A percentile compares a stretch with the other conserved stretches of the same genome.
Evolutionary conservation across 2,797 vertebrate species (phyloP).

Genomic region (Helarctos malayanus): DNA sequence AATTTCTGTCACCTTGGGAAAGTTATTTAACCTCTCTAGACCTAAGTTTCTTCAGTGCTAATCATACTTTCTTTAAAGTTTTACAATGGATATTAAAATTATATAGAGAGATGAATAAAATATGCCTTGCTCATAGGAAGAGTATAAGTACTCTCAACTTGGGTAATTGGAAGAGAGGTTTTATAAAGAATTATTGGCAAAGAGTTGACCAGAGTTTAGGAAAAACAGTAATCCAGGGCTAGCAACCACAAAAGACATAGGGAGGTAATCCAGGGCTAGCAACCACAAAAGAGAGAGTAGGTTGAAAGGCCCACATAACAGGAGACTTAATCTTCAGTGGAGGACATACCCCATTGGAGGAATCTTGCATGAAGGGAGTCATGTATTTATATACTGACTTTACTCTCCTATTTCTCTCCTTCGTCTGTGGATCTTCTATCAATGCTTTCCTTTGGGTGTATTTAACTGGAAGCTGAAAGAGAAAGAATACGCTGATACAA

Average conservation of each 20-base stretch:
- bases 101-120: neutral
- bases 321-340: neutral
- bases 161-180: neutral
- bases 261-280: neutral
- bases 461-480: neutral
- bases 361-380: neutral
- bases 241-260: neutral
- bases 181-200: neutral
- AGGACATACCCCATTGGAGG: neutral
- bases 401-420: neutral
- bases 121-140: neutral
- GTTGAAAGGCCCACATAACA: neutral
- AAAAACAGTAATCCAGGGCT: neutral
- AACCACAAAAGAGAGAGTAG: neutral
- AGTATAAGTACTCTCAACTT: neutral
- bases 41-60: neutral
- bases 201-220: neutral
- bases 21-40: neutral
- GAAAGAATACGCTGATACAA: neutral
- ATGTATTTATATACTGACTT: neutral
- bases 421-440: neutral
- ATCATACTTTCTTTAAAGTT: neutral
- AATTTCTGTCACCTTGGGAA: neutral
- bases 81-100: neutral
- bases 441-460: neutral